Evolutionary conservation across 37 sponge, comb jelly and placozoan species (phyloP), one percentile per base, ranked within the genome.

Genomic region (Cliona cf. orientalis): DNA sequence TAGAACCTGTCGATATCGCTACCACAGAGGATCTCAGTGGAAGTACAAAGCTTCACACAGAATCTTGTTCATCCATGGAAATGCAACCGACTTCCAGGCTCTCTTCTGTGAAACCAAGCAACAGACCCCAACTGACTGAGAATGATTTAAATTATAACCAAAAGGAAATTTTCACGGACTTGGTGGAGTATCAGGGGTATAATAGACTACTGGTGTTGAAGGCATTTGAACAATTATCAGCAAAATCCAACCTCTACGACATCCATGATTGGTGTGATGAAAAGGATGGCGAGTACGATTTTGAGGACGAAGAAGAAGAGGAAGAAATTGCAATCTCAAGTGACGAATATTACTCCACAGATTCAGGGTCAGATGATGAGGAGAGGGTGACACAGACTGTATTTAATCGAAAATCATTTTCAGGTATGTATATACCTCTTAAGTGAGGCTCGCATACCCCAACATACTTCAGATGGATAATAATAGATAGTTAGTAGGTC

Each of bases 261-360:
- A 46, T 75, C 56, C 23, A 22, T 0, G 49, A 67, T 29, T 84
- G 84, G 75, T 46, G 62, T 46, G 11, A 33, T 42, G 76, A 83
- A 32, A 19, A 83, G 61, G 44, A 6, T 29, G 63, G 45, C 12
- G 43, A 82, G 12, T 82, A 31, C 11, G 64, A 37, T 40, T 69
- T 2, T 29, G 11, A 21, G n/a, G 73, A 42, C 23, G 64, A 60
- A 28, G 73, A 59, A 22, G 5, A 11, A 33, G 75, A 43, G 42
- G 68, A 44, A n/a, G 69, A 71, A 12, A 71, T 41, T 71, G 46
- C 2, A 3, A 5, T 12, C 33, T 3, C 28, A 5, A 66, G n/a
- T n/a, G n/a, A n/a, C n/a, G n/a, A n/a, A n/a, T n/a, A 39, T 3
- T 19, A 38, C 1, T 21, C 40, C 11, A 21, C 40, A 40, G 45